These are phyloP conservation scores for Prosopocoilus inquinatus DNA, from an alignment of 2,888 invertebrate genomes.

Conservation along the genomic window DNA sequence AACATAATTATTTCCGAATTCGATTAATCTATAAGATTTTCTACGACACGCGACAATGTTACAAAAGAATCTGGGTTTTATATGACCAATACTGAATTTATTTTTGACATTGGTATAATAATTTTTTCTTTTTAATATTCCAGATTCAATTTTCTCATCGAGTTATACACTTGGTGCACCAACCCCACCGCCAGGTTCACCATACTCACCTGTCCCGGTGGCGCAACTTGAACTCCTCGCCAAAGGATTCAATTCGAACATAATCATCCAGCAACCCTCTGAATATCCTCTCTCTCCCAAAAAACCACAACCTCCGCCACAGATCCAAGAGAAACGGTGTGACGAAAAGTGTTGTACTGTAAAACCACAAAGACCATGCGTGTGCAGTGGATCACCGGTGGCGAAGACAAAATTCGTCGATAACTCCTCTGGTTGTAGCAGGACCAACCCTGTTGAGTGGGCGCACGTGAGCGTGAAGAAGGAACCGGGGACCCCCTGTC, in stretches of 20 bases:
- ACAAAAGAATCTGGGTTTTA: too few relatives aligned
- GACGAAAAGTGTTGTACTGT: constrained; percentile 45
- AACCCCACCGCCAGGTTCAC: constrained; percentile 63
- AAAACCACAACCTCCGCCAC: constrained; percentile 34
- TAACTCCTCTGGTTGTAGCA: constrained; percentile 58
- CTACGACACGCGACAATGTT: too few relatives aligned
- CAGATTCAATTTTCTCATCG: constrained; percentile 67
- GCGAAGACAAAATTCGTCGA: constrained; percentile 33
- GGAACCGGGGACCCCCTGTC: constrained; percentile 61
- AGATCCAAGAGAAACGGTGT: constrained; percentile 33
- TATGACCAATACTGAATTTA: too few relatives aligned
- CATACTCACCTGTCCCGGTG: constrained; percentile 66
- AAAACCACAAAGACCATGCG: constrained; percentile 40
- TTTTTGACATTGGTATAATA: too few relatives aligned
- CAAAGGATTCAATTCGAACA: constrained; percentile 51
- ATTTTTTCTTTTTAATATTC: constrained; percentile 49
- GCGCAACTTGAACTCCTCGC: constrained; percentile 64
- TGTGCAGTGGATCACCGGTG: constrained; percentile 30
- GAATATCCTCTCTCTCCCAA: constrained; percentile 39
- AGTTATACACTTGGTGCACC: constrained; percentile 66
- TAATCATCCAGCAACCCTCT: constrained; percentile 50
- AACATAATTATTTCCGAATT: too few relatives aligned
- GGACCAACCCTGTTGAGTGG: constrained; percentile 70
- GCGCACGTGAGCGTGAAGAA: constrained; percentile 61
- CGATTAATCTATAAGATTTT: too few relatives aligned